Conservation (phyloP, 2,888 invertebrate species). For the Trichopoda pennipes region DNA sequence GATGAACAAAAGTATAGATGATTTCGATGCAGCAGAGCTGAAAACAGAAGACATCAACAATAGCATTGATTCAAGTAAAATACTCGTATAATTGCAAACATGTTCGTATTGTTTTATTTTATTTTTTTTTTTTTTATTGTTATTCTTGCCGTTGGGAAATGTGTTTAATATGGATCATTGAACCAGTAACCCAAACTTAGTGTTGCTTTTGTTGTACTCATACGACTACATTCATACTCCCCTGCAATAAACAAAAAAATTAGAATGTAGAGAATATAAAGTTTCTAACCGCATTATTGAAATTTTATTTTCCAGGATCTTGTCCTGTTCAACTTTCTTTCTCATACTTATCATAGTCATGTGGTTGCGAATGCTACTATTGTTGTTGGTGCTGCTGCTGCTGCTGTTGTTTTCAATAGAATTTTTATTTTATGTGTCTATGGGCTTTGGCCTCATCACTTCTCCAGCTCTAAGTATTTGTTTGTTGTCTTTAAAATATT, state of each 20-base stretch:
- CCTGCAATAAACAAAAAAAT: neutral
- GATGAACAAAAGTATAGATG: conserved; percentile 18
- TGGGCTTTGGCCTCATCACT: conserved; percentile 33
- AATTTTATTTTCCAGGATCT: conserved; percentile 56
- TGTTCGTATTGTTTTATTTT: conserved; percentile 14
- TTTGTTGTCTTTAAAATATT: conserved; percentile 49
- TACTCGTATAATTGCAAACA: conserved; percentile 49
- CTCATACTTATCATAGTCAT: conserved; percentile 11
- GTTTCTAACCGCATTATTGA: conserved; percentile 66
- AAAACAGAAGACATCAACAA: neutral
- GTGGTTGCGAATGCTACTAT: conserved; percentile 5
- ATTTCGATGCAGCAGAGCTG: neutral
- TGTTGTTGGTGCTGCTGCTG: conserved; percentile 23
- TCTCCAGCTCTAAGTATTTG: conserved; percentile 36
- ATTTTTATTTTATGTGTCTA: conserved; percentile 18
- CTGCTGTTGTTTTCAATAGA: conserved; percentile 44
- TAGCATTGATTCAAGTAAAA: neutral
- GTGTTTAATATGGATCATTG: conserved; percentile 63
- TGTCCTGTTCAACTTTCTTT: conserved; percentile 37
- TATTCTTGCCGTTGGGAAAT: conserved; percentile 43
- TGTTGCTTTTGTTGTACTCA: neutral
- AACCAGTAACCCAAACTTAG: conserved; percentile 62
- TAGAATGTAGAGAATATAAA: conserved; percentile 14
- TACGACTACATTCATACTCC: conserved; percentile 12
- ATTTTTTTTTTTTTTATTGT: neutral